Evolutionary conservation across 2,888 invertebrate species (phyloP), one percentile per base, ranked within the genome.

Genomic region (Allygus modestus): DNA sequence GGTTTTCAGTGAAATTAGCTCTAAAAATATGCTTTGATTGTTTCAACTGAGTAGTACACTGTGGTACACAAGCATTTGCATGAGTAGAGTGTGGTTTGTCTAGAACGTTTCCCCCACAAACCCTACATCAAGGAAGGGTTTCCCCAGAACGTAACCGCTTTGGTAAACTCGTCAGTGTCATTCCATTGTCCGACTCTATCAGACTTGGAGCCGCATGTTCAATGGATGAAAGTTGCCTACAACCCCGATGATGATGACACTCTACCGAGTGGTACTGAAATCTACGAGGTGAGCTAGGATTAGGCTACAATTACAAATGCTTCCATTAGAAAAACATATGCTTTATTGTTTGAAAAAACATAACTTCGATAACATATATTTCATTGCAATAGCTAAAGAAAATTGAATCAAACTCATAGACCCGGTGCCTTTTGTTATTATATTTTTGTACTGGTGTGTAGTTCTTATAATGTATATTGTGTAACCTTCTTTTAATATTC

Each of bases 81-180:
- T 65, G 84, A 65, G 58, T 84, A 77, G 79, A 79, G 28, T 71
- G 77, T 65, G 51, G 46, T 46, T 37, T 77, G 77, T 75, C 23
- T 65, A 96, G 97, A 97, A 90, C 94, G 97, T 86, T 94, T 94
- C 89, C 96, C 97, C 86, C 94, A 96, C 88, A 94, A 94, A 90
- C 98, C 98, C 54, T 95, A 97, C 89, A 95, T 97, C 89, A 94
- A 94, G 90, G 95, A 95, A 89, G 95, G 94, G 86, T 94, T 94
- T 90, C 97, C 97, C 41, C 93, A 94, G 89, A 98, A 98, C 91
- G 91, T 93, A 89, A 98, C 98, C 0, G 95, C 94, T 26, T 88
- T 94, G 86, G 92, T 95, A 81, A 95, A 97, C 89, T 93, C 93
- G 79, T 94, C 93, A 26, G 96, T 94, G 43, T 91, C 90, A 41